Base-by-base conservation (phyloP, 2,888 invertebrate genomes). In the Herminia tarsipennalis region DNA sequence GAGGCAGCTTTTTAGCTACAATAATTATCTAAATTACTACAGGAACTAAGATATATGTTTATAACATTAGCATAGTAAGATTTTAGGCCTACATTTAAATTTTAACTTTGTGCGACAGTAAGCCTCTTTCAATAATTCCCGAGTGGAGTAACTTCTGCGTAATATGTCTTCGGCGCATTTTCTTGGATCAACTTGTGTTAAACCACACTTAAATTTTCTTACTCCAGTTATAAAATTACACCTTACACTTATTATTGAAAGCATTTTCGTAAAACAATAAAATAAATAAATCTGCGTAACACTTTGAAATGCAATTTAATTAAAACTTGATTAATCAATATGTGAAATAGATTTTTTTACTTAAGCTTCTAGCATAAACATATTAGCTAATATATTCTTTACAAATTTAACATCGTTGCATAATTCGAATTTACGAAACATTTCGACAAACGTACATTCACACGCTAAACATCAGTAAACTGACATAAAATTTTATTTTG, bases 1-100 rank as follows among this genome's bases (percentile, higher is more conserved):
- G 94, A 2, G 97, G 97, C 18, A 97, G 84, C 78, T 97, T 97
- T 81, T 97, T 97, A 0, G 97, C 97, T 97, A 51, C 92, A 90
- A 45, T 49, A 60, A 41, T 5, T n/a, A n/a, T n/a, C n/a, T n/a
- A n/a, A n/a, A 20, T 30, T 9, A 14, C 43, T 28, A 8, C 25
- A 25, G 2, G 32, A 8, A 34, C 18, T 12, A 32, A n/a, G n/a
- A n/a, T n/a, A n/a, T n/a, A n/a, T n/a, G n/a, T n/a, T n/a, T n/a
- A n/a, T n/a, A n/a, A n/a, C n/a, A n/a, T n/a, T n/a, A n/a, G n/a
- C n/a, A n/a, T n/a, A n/a, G n/a, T n/a, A 3, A 38, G 5, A 12
- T 28, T 9, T 14, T 27, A 41, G 64, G 93, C 95, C 94, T 92
- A 95, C 95, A 95, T 88, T 93, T 92, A 83, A 95, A 95, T 87